Conservation (phyloP, 2,113 vertebrate species). For the Noturus placidus region DNA sequence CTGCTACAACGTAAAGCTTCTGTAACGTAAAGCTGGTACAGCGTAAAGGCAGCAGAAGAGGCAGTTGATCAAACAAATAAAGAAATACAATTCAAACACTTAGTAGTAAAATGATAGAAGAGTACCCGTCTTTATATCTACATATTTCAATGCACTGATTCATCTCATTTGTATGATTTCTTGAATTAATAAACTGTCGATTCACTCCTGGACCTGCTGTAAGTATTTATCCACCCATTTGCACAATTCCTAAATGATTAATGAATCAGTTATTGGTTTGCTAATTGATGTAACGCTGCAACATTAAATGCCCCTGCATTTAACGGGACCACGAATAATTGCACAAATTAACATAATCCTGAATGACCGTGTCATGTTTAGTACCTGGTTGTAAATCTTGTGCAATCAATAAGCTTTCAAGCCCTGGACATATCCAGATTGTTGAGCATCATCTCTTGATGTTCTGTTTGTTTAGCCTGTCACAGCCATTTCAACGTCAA, state of each 20-base stretch:
- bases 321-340: neutral
- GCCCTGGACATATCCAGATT: too few relatives aligned
- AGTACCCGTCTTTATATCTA: neutral
- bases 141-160: neutral
- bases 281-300: neutral
- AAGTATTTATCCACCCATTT: neutral
- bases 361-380: neutral
- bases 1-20: too few relatives aligned
- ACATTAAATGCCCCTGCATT: neutral
- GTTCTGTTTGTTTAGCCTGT: neutral
- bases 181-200: neutral
- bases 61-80: neutral
- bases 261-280: neutral
- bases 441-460: neutral
- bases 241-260: neutral
- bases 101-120: neutral
- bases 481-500: neutral
- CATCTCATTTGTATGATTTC: neutral
- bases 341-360: neutral
- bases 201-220: neutral
- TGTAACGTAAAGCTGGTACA: too few relatives aligned
- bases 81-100: neutral
- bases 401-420: too few relatives aligned
- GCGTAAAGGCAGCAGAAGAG: neutral
- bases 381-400: neutral